Conservation (phyloP, 2,113 vertebrate species). For the Sinocyclocheilus maitianheensis region DNA sequence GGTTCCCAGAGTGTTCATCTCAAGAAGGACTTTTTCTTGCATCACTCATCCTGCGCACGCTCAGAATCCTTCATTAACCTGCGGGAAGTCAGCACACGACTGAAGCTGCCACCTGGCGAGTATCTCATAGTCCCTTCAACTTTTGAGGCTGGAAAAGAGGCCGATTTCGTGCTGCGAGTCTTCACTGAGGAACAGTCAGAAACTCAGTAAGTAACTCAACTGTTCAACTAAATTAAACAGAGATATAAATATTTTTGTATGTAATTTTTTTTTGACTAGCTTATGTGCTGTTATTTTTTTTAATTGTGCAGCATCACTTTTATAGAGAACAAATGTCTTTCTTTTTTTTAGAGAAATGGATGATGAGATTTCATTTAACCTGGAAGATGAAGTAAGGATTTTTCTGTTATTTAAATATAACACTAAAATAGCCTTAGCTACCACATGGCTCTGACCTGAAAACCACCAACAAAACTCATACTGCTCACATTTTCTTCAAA, state of each 20-base stretch:
- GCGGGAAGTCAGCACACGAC: constrained; percentile 81
- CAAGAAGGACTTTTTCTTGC: constrained; percentile 86
- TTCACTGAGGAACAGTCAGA: constrained; percentile 85
- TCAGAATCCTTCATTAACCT: constrained; percentile 83
- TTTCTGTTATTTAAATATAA: no score
- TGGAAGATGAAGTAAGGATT: constrained; percentile 82
- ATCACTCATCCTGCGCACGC: constrained; percentile 78
- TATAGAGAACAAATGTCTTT: background rate
- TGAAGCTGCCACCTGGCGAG: constrained; percentile 81
- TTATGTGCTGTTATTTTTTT: background rate
- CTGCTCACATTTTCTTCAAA: no score
- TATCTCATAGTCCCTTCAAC: constrained; percentile 86
- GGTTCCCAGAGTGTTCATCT: constrained; percentile 76
- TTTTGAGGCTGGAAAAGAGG: constrained; percentile 80
- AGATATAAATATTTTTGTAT: no score
- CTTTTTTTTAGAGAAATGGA: constrained; percentile 80
- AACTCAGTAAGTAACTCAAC: constrained; percentile 72
- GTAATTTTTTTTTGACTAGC: no score
- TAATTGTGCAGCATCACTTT: background rate
- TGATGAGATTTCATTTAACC: constrained; percentile 72
- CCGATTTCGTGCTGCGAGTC: constrained; percentile 82
- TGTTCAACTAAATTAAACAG: background rate
- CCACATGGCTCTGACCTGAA: no score
- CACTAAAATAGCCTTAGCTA: no score
- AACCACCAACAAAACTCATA: no score